phyloP scores from a whole-genome alignment of 2,888 invertebrate species.

The Selenia dentaria region DNA sequence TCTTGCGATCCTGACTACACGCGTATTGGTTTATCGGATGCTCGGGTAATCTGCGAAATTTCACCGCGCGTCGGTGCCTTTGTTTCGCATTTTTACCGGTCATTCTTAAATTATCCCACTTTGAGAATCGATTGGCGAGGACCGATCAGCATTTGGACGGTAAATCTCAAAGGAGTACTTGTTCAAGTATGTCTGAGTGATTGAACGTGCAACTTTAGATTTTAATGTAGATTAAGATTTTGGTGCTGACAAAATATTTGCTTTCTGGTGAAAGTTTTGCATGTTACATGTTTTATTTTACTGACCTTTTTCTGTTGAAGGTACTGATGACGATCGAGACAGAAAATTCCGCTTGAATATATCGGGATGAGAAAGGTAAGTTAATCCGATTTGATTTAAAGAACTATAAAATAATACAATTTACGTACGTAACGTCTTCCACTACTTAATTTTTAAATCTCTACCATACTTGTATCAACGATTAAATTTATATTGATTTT shows the following conservation, averaged over 20 bases:
- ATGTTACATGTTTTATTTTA: constrained; percentile 21
- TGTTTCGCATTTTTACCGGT: constrained; percentile 63
- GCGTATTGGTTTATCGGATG: constrained; percentile 80
- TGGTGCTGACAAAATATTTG: constrained; percentile 24
- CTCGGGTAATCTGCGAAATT: constrained; percentile 77
- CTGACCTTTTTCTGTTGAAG: constrained; percentile 29
- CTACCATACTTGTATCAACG: too few relatives aligned
- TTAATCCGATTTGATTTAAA: too few relatives aligned
- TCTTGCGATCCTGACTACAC: constrained; percentile 49
- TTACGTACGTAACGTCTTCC: too few relatives aligned
- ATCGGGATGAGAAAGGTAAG: constrained; percentile 59
- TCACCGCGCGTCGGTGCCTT: constrained; percentile 64
- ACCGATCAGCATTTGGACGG: constrained; percentile 73
- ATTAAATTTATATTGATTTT: too few relatives aligned
- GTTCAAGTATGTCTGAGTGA: constrained; percentile 45
- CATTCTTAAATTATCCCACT: constrained; percentile 72
- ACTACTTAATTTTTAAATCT: too few relatives aligned
- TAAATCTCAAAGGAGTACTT: constrained; percentile 67
- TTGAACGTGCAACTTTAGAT: constrained; percentile 42
- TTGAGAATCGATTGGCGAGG: constrained; percentile 67
- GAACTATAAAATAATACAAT: too few relatives aligned
- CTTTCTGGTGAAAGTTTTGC: constrained; percentile 12
- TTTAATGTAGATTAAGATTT: constrained; percentile 45
- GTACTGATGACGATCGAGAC: constrained; percentile 30
- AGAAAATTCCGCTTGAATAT: constrained; percentile 19